Evolutionary conservation across 2,113 vertebrate genomes (phyloP).

Genomic region (Dasypus novemcinctus): DNA sequence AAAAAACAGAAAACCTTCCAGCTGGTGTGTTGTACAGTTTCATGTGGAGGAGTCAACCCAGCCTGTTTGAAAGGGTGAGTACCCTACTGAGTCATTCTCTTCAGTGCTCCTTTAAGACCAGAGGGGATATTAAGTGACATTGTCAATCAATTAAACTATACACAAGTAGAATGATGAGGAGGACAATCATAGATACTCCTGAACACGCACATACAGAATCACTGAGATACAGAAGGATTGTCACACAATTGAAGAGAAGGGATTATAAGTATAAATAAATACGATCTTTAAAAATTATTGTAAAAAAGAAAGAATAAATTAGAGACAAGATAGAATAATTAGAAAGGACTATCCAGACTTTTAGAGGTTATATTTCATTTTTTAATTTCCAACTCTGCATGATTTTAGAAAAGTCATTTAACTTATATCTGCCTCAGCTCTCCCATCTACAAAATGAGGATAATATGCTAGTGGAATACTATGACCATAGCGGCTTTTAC

Average conservation of each 20-base stretch:
- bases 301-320: slow-evolving; percentile 9
- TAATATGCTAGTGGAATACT: background rate
- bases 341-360: background rate
- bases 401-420: background rate
- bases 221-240: background rate
- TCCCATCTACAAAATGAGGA: background rate
- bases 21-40: background rate
- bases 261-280: slow-evolving; percentile 30
- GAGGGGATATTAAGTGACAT: background rate
- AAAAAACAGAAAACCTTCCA: background rate
- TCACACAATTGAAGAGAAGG: slow-evolving; percentile 19
- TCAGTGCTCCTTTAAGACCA: background rate
- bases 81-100: background rate
- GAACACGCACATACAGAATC: background rate
- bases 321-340: background rate
- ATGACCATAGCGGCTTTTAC: background rate
- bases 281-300: background rate
- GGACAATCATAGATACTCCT: background rate
- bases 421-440: background rate
- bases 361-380: background rate
- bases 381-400: background rate
- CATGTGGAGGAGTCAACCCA: background rate
- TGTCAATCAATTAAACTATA: slow-evolving; percentile 22
- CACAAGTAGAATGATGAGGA: background rate
- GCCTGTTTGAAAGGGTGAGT: accelerated